Evolutionary conservation across 2,113 vertebrate genomes (phyloP).

Genomic region (Forbesichthys agassizii): DNA sequence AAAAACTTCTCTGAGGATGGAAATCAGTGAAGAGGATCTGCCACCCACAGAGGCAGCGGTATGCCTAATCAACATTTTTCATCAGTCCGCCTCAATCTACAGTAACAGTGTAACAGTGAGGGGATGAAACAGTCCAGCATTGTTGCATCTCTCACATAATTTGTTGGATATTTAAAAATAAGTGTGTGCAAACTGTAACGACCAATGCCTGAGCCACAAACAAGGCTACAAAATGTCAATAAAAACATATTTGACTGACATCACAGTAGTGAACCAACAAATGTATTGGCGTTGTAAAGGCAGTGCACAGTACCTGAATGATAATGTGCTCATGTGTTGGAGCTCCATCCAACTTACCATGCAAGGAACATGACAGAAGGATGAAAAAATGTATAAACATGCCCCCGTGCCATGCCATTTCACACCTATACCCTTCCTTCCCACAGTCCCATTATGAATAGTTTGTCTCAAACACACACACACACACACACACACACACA

Average conservation of each 20-base stretch:
- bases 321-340: conserved; percentile 62
- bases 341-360: conserved; percentile 50
- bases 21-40: conserved; percentile 50
- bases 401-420: conserved; percentile 30
- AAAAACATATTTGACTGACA: conserved; percentile 43
- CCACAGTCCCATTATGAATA: conserved; percentile 34
- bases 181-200: neutral
- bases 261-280: conserved; percentile 38
- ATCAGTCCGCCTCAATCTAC: conserved; percentile 29
- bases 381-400: conserved; percentile 39
- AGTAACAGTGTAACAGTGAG: neutral
- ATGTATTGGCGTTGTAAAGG: conserved; percentile 58
- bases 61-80: conserved; percentile 25
- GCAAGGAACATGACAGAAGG: conserved; percentile 56
- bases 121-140: neutral
- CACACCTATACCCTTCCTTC: conserved; percentile 44
- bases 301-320: conserved; percentile 58
- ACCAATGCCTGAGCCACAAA: neutral
- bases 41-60: conserved; percentile 56
- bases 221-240: too few relatives aligned
- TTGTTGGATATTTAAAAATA: neutral
- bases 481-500: too few relatives aligned
- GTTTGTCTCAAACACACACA: too few relatives aligned
- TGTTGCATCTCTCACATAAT: neutral
- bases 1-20: conserved; percentile 33